These are phyloP conservation scores for Sphaerophoria rueppellii DNA, from an alignment of 2,888 invertebrate species.

Conservation along the genomic window DNA sequence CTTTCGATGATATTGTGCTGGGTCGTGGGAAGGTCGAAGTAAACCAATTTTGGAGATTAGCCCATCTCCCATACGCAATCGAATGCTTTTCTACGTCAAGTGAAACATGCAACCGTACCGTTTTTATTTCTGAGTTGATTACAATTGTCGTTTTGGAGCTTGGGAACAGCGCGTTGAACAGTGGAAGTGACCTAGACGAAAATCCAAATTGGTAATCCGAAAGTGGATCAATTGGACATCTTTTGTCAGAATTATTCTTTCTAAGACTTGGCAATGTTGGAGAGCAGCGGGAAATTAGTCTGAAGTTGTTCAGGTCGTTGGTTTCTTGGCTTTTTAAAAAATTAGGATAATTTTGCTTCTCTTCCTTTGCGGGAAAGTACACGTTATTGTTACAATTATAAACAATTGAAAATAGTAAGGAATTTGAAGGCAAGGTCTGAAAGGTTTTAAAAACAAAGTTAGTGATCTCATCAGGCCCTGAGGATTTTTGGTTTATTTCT, in stretches of 20 bases:
- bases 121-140: background rate
- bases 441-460: background rate
- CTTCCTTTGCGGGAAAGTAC: constrained; percentile 9
- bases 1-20: constrained; percentile 27
- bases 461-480: background rate
- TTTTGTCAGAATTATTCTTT: background rate
- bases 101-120: background rate
- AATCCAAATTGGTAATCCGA: background rate
- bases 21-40: background rate
- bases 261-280: constrained; percentile 32
- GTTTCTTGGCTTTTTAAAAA: background rate
- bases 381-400: background rate
- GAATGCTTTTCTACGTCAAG: background rate
- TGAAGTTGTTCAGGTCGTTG: constrained; percentile 4
- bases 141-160: background rate
- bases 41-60: background rate
- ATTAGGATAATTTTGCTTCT: background rate
- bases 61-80: background rate
- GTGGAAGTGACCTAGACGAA: background rate
- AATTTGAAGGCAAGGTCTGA: background rate
- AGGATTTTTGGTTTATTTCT: too few species aligned
- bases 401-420: background rate
- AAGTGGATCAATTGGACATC: background rate
- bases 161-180: background rate
- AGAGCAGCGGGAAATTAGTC: constrained; percentile 33